phyloP scores from a whole-genome alignment of 2,888 invertebrate genomes.

The Pandemis heparana region DNA sequence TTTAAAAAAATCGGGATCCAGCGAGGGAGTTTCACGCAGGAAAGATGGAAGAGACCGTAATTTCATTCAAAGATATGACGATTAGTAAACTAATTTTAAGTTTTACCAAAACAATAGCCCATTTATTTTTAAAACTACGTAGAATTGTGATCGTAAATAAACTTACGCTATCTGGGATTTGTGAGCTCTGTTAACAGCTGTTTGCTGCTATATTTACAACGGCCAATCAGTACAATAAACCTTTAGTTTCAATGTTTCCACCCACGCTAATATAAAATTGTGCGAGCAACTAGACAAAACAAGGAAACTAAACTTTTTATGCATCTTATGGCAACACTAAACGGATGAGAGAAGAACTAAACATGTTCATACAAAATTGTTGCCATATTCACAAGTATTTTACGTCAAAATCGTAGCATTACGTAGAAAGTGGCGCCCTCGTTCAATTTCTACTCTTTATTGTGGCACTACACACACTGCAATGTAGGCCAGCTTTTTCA shows the following conservation, averaged over 20 bases:
- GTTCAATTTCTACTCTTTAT: no score
- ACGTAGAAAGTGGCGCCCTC: no score
- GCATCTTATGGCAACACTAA: not conserved
- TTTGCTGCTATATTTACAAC: conserved; percentile 22
- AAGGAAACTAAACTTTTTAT: not conserved
- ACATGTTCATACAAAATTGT: no score
- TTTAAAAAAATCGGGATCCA: no score
- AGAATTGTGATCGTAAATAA: conserved; percentile 29
- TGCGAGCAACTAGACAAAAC: conserved; percentile 1
- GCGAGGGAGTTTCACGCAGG: no score
- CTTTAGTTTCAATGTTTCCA: conserved; percentile 4
- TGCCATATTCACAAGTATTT: no score
- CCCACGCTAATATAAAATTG: not conserved
- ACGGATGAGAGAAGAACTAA: no score
- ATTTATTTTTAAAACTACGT: conserved; percentile 27
- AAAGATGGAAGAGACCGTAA: not conserved
- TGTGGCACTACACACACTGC: not conserved
- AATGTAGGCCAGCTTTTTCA: not conserved
- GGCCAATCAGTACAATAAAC: conserved; percentile 7
- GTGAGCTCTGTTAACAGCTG: conserved; percentile 7
- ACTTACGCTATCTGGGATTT: conserved; percentile 24
- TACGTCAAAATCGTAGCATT: no score
- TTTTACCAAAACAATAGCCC: conserved; percentile 13
- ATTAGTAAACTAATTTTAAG: not conserved
- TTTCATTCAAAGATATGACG: not conserved